Conservation (phyloP, 2,888 invertebrate genomes). For the Heteromurus nitidus region DNA sequence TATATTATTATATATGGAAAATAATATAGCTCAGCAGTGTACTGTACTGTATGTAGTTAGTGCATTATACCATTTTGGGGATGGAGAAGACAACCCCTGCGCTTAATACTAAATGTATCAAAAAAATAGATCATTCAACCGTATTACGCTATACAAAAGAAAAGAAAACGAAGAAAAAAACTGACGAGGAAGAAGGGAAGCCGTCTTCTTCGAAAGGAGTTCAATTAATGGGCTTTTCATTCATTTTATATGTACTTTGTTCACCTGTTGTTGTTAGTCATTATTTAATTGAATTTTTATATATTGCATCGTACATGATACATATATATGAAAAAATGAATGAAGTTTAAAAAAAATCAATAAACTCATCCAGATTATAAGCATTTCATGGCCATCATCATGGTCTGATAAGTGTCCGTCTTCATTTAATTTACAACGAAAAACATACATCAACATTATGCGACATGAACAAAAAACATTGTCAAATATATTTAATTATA, state of each 20-base stretch:
- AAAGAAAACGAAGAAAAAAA: too few relatives aligned
- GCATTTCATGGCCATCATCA: constrained; percentile 17
- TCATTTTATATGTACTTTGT: constrained; percentile 67
- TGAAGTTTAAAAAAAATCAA: constrained; percentile 43
- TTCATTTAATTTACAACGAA: too few relatives aligned
- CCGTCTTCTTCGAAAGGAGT: constrained; percentile 45
- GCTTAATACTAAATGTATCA: constrained; percentile 54
- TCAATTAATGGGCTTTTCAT: constrained; percentile 67
- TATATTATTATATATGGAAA: constrained; percentile 45
- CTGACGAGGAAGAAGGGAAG: constrained; percentile 18
- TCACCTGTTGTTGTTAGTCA: constrained; percentile 68
- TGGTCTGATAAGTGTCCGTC: too few relatives aligned
- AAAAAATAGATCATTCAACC: constrained; percentile 51
- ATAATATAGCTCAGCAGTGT: constrained; percentile 55
- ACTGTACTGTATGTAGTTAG: too few relatives aligned
- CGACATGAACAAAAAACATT: too few relatives aligned
- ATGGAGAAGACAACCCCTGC: constrained; percentile 46
- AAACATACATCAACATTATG: too few relatives aligned
- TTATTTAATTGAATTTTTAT: constrained; percentile 68
- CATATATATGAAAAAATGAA: constrained; percentile 55
- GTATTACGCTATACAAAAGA: constrained; percentile 26
- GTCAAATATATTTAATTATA: too few relatives aligned
- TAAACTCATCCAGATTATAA: constrained; percentile 34
- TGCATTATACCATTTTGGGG: constrained; percentile 38
- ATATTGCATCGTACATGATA: constrained; percentile 65